Evolutionary conservation across 2,113 vertebrate genomes (phyloP), one percentile per base, ranked within the genome.

Genomic region (Albula goreensis): DNA sequence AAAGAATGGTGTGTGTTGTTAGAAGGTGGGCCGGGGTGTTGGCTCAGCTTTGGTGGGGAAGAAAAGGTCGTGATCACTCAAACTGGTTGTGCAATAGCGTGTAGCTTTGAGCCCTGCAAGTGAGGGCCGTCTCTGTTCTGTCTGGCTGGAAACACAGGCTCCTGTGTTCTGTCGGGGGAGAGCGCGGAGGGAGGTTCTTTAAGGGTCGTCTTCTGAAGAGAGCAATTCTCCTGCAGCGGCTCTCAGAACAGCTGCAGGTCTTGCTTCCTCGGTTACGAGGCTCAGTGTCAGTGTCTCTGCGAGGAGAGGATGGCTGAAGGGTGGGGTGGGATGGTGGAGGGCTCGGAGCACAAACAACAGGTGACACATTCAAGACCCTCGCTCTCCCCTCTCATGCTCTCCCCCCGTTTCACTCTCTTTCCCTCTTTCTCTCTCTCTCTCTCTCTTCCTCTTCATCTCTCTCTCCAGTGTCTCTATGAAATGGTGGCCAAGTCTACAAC

Each of bases 401-500:
- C 8, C 17, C 56, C 11, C 60, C 17, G 15, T 3, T 15, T 2
- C 57, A 60, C 17, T 66, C 19, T 66, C 3, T 19, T 8, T 66
- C 60, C 22, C 60, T 66, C 60, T 66, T 3, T 66, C 17, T 66
- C 4, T 66, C 17, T 66, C 60, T 66, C 60, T 66, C 60, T 19
- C 57, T 60, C 56, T 60, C 56, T 10, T 2, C 12, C 57, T 60
- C 57, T 60, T 19, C 22, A 9, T 77, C 11, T 77, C 70, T 19
- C 22, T 77, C 70, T 77, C 70, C 22, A 41, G 31, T 41, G 31
- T 41, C 31, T 82, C 81, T 53, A 13, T 56, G 50, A 48, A 31
- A 41, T 6, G 41, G 81, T 25, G 74, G 86, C 89, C 87, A 90
- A 86, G 63, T 80, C 12, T 74, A 19, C 70, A 90, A 90, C 89